Evolutionary conservation across 2,113 vertebrate species (phyloP).

Genomic region (Catharus minimus): DNA sequence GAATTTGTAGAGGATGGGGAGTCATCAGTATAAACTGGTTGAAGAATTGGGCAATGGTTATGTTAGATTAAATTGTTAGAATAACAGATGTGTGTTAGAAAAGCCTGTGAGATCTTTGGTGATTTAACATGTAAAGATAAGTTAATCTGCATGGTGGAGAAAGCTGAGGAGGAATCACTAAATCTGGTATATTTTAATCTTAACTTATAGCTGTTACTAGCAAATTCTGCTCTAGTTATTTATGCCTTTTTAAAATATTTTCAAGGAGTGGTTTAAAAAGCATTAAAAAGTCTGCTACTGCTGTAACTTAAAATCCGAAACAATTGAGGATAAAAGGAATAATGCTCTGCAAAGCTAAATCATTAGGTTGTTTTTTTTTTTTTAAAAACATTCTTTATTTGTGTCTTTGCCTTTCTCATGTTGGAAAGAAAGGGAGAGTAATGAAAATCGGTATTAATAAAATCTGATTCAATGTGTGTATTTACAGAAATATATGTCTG

Average conservation of each 20-base stretch:
- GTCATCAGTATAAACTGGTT: not conserved
- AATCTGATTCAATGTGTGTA: not conserved
- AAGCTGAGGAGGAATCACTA: not conserved
- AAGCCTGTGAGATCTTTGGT: fast-evolving
- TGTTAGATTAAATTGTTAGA: not conserved
- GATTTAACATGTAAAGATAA: not conserved
- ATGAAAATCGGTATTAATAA: not conserved
- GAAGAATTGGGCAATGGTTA: not conserved
- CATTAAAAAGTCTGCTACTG: not conserved
- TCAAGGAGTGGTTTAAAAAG: not conserved
- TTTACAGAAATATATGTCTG: not conserved
- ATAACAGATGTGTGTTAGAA: not conserved
- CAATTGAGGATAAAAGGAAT: not conserved
- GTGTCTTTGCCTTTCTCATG: not conserved
- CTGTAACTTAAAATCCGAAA: not conserved
- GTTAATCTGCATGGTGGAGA: not conserved
- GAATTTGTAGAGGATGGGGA: not conserved
- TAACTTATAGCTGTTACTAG: not conserved
- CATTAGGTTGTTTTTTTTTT: not conserved
- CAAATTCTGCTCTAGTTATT: not conserved
- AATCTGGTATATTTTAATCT: not conserved
- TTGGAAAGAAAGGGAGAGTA: not conserved
- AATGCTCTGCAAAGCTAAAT: not conserved
- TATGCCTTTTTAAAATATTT: not conserved
- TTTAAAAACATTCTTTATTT: not conserved